phyloP scores from a whole-genome alignment of 2,888 invertebrate genomes.

The Apamea sordens region DNA sequence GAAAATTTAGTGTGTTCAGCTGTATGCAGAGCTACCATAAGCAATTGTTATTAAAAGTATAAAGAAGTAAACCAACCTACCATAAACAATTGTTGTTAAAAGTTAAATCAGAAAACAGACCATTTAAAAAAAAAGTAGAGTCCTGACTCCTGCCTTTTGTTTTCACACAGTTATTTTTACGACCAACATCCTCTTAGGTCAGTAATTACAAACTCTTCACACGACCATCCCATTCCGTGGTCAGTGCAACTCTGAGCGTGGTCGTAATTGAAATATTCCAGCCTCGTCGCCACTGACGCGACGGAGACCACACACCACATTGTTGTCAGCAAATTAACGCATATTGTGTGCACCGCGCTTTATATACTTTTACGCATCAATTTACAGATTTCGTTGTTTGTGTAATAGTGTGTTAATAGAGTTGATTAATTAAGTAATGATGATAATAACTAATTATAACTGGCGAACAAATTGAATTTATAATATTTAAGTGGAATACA shows the following conservation, averaged over 20 bases:
- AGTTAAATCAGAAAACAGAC: background rate
- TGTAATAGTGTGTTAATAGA: background rate
- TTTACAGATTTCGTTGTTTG: slow-evolving; percentile 4
- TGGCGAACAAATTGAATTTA: background rate
- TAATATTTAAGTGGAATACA: background rate
- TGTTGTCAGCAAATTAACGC: slow-evolving; percentile 80
- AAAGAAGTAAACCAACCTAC: background rate
- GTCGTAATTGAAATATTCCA: slow-evolving; percentile 71
- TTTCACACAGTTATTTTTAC: background rate
- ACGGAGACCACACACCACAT: slow-evolving; percentile 74
- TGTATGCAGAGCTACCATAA: background rate
- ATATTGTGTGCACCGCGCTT: slow-evolving; percentile 68
- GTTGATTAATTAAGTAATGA: background rate
- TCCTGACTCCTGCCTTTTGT: background rate
- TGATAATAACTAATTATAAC: background rate
- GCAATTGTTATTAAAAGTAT: background rate
- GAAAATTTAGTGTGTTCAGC: background rate
- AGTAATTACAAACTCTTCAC: slow-evolving; percentile 40
- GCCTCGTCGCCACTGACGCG: slow-evolving; percentile 66
- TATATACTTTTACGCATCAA: slow-evolving; percentile 48
- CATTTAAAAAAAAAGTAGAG: background rate
- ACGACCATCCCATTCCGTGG: slow-evolving; percentile 31
- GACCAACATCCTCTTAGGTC: slow-evolving; percentile 18
- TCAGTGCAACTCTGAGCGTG: slow-evolving; percentile 30
- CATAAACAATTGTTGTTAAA: no score